phyloP scores from a whole-genome alignment of 2,888 invertebrate species.

The Cheilosia vernalis region DNA sequence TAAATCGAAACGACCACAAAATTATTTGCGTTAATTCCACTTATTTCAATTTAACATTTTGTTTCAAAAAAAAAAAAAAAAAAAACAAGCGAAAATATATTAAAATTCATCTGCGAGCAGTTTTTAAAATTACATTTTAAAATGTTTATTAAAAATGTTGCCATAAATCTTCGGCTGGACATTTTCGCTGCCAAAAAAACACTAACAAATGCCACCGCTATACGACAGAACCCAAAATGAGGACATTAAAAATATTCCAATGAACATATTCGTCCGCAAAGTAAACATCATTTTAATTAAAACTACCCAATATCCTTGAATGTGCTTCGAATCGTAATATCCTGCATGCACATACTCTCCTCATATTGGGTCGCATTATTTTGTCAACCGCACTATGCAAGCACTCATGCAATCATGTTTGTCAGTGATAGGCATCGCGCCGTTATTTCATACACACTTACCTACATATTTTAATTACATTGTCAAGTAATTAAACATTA shows the following conservation, averaged over 20 bases:
- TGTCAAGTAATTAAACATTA: slow-evolving; percentile 75
- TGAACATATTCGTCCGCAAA: slow-evolving; percentile 73
- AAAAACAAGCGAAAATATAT: slow-evolving; percentile 25
- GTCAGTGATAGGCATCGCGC: slow-evolving; percentile 50
- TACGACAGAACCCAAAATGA: slow-evolving; percentile 54
- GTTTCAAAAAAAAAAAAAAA: background rate
- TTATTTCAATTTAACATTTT: slow-evolving; percentile 53
- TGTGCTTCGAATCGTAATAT: slow-evolving; percentile 63
- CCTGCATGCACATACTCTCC: slow-evolving; percentile 32
- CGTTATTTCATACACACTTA: slow-evolving; percentile 11
- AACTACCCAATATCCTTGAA: slow-evolving; percentile 73
- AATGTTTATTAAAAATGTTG: slow-evolving; percentile 72
- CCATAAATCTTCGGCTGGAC: slow-evolving; percentile 64
- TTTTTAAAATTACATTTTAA: slow-evolving; percentile 63
- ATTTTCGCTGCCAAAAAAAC: slow-evolving; percentile 32
- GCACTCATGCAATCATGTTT: slow-evolving; percentile 41
- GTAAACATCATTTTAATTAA: slow-evolving; percentile 75
- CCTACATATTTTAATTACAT: slow-evolving; percentile 72
- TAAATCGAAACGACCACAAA: slow-evolving; percentile 65
- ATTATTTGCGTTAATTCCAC: slow-evolving; percentile 61
- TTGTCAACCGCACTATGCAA: slow-evolving; percentile 53
- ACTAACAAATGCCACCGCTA: slow-evolving; percentile 17
- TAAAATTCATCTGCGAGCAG: slow-evolving; percentile 59
- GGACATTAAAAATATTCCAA: slow-evolving; percentile 74
- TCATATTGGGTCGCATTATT: slow-evolving; percentile 57